These are phyloP conservation scores for Enteromius argenteus DNA, from an alignment of 2,797 vertebrate genomes.

Conservation along the genomic window DNA sequence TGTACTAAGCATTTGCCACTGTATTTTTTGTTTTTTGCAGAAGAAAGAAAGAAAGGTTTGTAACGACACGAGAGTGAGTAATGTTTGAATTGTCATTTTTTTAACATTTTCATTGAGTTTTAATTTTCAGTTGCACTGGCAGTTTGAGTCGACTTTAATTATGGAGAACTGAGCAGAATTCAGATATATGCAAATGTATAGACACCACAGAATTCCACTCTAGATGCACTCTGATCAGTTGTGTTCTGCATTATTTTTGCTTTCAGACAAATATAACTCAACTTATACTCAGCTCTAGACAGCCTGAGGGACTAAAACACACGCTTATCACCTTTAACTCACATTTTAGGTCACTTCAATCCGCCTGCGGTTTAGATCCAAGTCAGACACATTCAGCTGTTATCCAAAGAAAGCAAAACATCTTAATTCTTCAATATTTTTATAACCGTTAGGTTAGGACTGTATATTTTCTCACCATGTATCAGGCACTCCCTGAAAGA, in stretches of 20 bases:
- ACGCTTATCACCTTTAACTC: conserved; percentile 4
- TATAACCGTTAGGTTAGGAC: not conserved
- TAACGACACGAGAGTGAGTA: no score
- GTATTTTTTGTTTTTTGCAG: not conserved
- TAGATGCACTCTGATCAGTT: not conserved
- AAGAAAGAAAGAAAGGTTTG: no score
- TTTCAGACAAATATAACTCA: not conserved
- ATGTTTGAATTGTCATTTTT: no score
- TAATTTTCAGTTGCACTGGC: no score
- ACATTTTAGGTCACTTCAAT: not conserved
- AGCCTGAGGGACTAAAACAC: not conserved
- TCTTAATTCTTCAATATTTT: conserved; percentile 8
- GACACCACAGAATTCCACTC: not conserved
- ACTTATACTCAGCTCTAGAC: not conserved
- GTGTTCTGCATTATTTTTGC: not conserved
- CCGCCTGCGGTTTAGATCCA: not conserved
- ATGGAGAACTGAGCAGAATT: not conserved
- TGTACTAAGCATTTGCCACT: not conserved
- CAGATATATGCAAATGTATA: not conserved
- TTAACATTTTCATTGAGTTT: no score
- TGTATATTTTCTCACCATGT: not conserved
- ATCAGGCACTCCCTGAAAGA: not conserved
- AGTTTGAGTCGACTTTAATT: no score
- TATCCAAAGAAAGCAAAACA: not conserved
- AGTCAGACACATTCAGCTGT: not conserved